Evolutionary conservation across 1,140 invertebrate species (phyloP), one percentile per base, ranked within the genome.

Genomic region (Platyscapa corneri): DNA sequence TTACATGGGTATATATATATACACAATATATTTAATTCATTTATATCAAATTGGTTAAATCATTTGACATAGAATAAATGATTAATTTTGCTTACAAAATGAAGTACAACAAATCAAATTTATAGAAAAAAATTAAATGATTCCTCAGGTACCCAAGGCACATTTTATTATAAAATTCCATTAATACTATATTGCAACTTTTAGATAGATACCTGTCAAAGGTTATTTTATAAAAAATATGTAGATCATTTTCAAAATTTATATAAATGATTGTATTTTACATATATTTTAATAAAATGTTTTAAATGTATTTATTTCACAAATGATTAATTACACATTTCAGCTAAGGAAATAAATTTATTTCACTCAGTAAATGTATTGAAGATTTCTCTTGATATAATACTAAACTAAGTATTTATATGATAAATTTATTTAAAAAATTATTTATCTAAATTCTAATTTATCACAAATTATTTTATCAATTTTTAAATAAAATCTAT

Each of bases 181-280:
- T 60, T 27, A 60, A 1, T 16, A 42, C 46, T 72, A 77, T 49
- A 85, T 79, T 42, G 30, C 32, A 53, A 67, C 81, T 64, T 37
- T 34, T 81, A 85, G 75, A 70, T 77, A n/a, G n/a, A n/a, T 12
- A 56, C 72, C 74, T 74, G 65, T 78, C 60, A 72, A 64, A 70
- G 34, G n/a, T 10, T 37, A 72, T n/a, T 39, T 78, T 84, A 78
- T 67, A 78, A 84, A 84, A 84, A 79, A 76, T 84, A 83, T 77
- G 78, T 34, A 74, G 20, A 39, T 64, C 60, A 34, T 42, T 70
- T 78, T 10, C 20, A 72, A 81, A 46, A n/a, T n/a, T 75, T 70
- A 12, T 14, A 30, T 3, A 67, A 10, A 30, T 10, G 14, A 34
- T 12, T 67, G 8, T 70, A 14, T 34, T 8, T 1, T 67, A 32